phyloP scores from a whole-genome alignment of 2,888 invertebrate genomes.

The Papilio demoleus region DNA sequence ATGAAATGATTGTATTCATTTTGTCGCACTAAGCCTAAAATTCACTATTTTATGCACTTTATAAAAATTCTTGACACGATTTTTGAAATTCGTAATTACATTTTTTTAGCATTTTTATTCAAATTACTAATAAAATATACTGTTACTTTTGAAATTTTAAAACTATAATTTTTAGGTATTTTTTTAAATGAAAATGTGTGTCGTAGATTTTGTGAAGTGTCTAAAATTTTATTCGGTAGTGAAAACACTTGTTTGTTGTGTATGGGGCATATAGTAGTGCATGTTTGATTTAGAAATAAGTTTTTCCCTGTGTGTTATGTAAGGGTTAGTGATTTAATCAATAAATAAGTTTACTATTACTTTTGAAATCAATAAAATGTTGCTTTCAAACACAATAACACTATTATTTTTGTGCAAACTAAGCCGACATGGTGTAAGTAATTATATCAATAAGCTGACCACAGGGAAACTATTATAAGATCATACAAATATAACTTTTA shows the following conservation, averaged over 20 bases:
- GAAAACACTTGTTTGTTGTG: slow-evolving; percentile 49
- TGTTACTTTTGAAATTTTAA: slow-evolving; percentile 6
- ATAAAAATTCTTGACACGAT: not conserved
- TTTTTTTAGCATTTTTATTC: slow-evolving; percentile 23
- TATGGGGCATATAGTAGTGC: slow-evolving; percentile 55
- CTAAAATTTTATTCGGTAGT: not conserved
- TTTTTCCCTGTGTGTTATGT: slow-evolving; percentile 65
- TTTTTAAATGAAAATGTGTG: not conserved
- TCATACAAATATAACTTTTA: slow-evolving; percentile 58
- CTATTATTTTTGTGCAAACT: not conserved
- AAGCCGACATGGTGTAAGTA: not conserved
- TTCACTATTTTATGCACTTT: slow-evolving; percentile 3
- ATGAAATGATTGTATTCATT: not conserved
- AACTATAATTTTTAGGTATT: not conserved
- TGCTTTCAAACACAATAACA: not conserved
- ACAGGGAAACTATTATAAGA: slow-evolving; percentile 60
- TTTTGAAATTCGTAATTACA: not conserved
- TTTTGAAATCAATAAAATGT: not conserved
- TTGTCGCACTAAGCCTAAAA: not conserved
- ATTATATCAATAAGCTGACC: slow-evolving; percentile 44
- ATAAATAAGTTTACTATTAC: not conserved
- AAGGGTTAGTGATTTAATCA: slow-evolving; percentile 13
- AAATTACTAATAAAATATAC: not conserved
- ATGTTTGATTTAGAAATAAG: slow-evolving; percentile 50
- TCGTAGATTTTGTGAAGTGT: not conserved